phyloP scores from a whole-genome alignment of 2,113 vertebrate genomes.

The Periophthalmodon schlosseri region DNA sequence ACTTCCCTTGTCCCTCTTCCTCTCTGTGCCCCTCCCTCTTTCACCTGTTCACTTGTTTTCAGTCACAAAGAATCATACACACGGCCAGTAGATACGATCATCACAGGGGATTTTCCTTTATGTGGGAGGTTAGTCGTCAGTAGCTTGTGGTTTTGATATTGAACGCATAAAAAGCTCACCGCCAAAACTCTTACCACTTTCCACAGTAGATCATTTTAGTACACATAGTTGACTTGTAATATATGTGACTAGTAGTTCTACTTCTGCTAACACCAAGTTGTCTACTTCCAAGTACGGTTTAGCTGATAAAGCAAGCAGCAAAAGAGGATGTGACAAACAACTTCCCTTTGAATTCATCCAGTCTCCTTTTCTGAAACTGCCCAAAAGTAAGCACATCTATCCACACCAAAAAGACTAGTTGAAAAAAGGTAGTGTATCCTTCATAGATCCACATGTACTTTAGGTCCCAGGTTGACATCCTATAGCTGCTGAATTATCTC shows the following conservation, averaged over 20 bases:
- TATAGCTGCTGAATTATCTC: constrained; percentile 7
- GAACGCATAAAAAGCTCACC: constrained; percentile 19
- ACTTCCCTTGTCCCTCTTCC: constrained; percentile 59
- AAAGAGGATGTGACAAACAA: constrained; percentile 7
- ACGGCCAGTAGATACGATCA: constrained; percentile 16
- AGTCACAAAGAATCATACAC: constrained; percentile 15
- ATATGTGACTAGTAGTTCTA: constrained; percentile 16
- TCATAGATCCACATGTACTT: neutral
- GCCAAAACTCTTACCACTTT: constrained; percentile 3
- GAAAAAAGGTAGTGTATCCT: constrained; percentile 22
- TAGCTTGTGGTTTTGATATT: constrained; percentile 5
- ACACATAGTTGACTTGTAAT: neutral
- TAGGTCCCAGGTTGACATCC: constrained; percentile 25
- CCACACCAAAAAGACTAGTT: constrained; percentile 15
- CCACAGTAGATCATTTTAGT: neutral
- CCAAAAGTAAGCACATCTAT: constrained; percentile 12
- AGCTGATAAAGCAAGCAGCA: constrained; percentile 7
- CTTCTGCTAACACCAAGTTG: constrained; percentile 19
- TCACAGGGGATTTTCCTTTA: constrained; percentile 39
- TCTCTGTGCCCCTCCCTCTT: constrained; percentile 40
- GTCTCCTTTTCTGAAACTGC: constrained; percentile 1
- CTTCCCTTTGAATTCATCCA: constrained; percentile 27
- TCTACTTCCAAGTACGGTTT: constrained; percentile 16
- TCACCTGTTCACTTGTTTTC: constrained; percentile 52
- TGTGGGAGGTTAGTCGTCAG: constrained; percentile 22